phyloP scores from a whole-genome alignment of 2,888 invertebrate species.

The Hanleya hanleyi region DNA sequence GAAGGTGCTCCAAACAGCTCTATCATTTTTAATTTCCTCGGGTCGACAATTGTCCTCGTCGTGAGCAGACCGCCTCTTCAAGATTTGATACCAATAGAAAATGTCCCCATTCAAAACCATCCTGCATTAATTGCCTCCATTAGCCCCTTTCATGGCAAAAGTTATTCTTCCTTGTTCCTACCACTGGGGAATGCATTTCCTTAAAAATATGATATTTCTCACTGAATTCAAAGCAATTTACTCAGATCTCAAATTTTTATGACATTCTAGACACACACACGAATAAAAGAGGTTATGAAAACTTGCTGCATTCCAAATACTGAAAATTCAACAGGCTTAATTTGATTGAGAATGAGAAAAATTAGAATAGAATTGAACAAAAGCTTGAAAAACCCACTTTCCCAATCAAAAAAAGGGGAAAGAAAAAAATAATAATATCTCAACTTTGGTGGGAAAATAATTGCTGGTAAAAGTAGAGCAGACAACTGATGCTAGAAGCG shows the following conservation, averaged over 20 bases:
- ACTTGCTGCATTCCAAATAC: too few species aligned
- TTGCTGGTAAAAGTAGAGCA: too few species aligned
- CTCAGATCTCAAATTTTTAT: too few species aligned
- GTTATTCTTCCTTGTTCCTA: not conserved
- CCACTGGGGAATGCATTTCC: not conserved
- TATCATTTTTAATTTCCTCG: constrained; percentile 5
- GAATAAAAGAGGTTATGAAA: too few species aligned
- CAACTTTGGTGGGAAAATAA: too few species aligned
- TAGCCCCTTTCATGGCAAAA: not conserved
- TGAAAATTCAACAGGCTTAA: too few species aligned
- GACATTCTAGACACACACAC: too few species aligned
- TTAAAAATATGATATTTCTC: not conserved
- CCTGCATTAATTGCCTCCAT: not conserved
- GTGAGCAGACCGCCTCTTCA: not conserved
- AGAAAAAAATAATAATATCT: too few species aligned
- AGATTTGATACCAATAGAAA: not conserved
- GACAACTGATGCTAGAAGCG: not conserved
- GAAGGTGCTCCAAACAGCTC: not conserved
- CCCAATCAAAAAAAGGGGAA: too few species aligned
- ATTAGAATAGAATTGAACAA: not conserved
- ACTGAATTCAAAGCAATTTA: too few species aligned
- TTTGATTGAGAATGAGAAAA: not conserved
- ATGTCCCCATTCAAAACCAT: too few species aligned
- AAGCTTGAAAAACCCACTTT: too few species aligned
- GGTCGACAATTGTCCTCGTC: not conserved